Evolutionary conservation across 2,888 invertebrate genomes (phyloP), one percentile per base, ranked within the genome.

Genomic region (Drosophila villosipedis): DNA sequence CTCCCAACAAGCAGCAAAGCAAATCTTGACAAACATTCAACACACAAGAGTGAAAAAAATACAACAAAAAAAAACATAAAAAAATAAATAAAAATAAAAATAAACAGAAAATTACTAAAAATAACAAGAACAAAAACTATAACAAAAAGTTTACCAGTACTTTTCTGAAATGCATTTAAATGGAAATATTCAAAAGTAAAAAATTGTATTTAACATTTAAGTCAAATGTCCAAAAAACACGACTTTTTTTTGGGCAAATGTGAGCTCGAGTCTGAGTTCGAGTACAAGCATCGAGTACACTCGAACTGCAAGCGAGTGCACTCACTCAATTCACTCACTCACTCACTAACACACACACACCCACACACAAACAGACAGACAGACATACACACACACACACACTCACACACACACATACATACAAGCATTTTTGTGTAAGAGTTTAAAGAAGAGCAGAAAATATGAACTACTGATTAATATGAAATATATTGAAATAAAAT

Each of bases 81-180:
- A 19, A 61, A 9, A 64, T 28, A 55, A 66, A 6, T 28, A 28
- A 72, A n/a, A 63, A 70, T 33, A 30, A 28, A 54, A 55, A 28
- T 57, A 31, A 31, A 30, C 41, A 61, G 49, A 43, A 54, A 66
- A 50, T n/a, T 43, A 55, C 50, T 30, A 43, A 33, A 61, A 33
- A 67, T 54, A 35, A 68, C 22, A 47, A 50, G 50, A 69, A 63
- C 31, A 62, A 67, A 68, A 53, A 58, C 55, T 43, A 63, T 58
- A 75, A 35, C 58, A 74, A 57, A 66, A 67, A 37, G 37, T 49
- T 68, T 31, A 74, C 55, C 41, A 58, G 67, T 86, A 81, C 65
- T 82, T 90, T 88, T 90, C 89, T 88, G 86, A 87, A 90, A 90
- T 87, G 87, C 87, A 87, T 87, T 87, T 87, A 88, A 84, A 89